Percentiles rank a stretch among this genome's conserved stretches.
Conservation (phyloP, 2,888 invertebrate species). For the Patella pellucida region DNA sequence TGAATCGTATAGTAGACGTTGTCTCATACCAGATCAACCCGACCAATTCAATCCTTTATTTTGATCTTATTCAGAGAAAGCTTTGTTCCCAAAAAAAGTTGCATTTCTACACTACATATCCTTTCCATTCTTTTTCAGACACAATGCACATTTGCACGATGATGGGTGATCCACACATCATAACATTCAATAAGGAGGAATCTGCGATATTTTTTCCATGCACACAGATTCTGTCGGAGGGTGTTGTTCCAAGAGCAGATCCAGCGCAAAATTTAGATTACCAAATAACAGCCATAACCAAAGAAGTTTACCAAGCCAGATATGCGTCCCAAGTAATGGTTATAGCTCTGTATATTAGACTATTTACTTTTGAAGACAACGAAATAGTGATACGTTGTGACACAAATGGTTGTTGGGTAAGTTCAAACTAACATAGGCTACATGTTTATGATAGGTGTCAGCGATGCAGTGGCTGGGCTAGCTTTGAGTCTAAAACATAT, state of each 20-base stretch:
- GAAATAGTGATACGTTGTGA: not conserved
- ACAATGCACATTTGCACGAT: not conserved
- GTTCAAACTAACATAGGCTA: too few species aligned
- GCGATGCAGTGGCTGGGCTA: too few species aligned
- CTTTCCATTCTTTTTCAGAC: not conserved
- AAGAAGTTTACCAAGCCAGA: not conserved
- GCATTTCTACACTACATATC: too few species aligned
- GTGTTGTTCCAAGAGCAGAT: not conserved
- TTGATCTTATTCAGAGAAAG: too few species aligned
- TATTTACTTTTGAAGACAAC: too few species aligned
- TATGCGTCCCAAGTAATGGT: not conserved
- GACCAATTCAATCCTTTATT: too few species aligned
- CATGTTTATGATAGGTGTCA: too few species aligned
- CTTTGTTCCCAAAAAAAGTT: too few species aligned
- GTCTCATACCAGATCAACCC: too few species aligned
- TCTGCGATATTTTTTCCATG: not conserved
- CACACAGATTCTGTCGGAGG: not conserved
- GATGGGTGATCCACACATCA: conserved; percentile 1
- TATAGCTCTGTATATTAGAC: not conserved
- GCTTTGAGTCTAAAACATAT: too few species aligned
- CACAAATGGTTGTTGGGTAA: not conserved
- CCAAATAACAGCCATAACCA: not conserved
- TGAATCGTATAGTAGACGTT: too few species aligned
- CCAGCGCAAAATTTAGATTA: not conserved
- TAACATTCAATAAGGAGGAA: not conserved